Evolutionary conservation across 2,113 vertebrate genomes (phyloP), one percentile per base, ranked within the genome.

Genomic region (Verasper variegatus): DNA sequence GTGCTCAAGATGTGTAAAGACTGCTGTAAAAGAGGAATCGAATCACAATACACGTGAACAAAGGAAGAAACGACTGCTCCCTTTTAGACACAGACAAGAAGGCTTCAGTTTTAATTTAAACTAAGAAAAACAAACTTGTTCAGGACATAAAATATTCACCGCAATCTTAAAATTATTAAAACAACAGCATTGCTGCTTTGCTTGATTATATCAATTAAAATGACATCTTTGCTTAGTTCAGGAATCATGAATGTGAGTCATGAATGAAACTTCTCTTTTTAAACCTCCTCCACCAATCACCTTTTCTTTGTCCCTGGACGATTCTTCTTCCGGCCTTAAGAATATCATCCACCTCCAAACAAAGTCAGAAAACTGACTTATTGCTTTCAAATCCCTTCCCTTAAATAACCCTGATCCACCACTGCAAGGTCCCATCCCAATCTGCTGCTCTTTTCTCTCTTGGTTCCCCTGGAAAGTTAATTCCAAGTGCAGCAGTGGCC

Each of bases 11-110:
- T 68, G 57, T 42, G 74, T 51, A 63, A 80, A 70, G 37, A 57
- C 47, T 63, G 59, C 66, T 26, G 63, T 76, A 77, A 85, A 88
- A 88, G 76, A 64, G 31, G 17, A 45, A 75, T 63, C 21, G 63
- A 82, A 71, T 7, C 13, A 70, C 82, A 68, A 76, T 60, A 66
- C 37, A 64, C n/a, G 15, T 52, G 71, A 84, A 80, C 45, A 59
- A 71, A 80, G 14, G 59, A 3, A 68, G 47, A 66, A 67, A 81
- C 35, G 9, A 20, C 15, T 69, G 23, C 42, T 37, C 5, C 62
- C 21, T 27, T 70, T 76, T 14, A 62, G 26, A 74, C 18, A 24
- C 27, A 31, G 47, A 72, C 26, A 17, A 70, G n/a, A 4, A 17
- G 15, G 45, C 11, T 4, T 3, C 15, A 15, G 45, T 14, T 47